A percentile compares a stretch with the other conserved stretches of the same genome.
Evolutionary conservation across 2,113 vertebrate genomes (phyloP).

Genomic region (Heterotis niloticus): DNA sequence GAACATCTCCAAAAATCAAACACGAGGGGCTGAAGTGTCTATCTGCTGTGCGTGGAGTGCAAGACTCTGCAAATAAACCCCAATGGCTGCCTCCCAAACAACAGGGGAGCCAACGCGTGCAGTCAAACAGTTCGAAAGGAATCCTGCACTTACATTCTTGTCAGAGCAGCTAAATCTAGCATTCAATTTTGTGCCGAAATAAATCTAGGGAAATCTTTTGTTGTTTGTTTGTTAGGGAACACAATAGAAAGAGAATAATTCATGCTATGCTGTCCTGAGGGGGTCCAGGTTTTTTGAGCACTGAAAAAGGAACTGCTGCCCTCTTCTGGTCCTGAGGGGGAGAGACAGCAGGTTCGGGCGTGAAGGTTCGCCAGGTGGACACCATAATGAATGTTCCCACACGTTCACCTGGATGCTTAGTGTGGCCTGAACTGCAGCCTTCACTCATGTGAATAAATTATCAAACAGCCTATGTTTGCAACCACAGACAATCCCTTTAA

Average conservation of each 20-base stretch:
- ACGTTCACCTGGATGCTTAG: too few relatives aligned
- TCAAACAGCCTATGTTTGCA: too few relatives aligned
- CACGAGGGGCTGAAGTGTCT: too few relatives aligned
- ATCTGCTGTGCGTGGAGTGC: too few relatives aligned
- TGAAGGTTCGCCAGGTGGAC: not conserved
- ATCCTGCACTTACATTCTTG: not conserved
- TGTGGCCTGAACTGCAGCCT: too few relatives aligned
- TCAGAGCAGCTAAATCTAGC: too few relatives aligned
- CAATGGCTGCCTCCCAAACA: not conserved
- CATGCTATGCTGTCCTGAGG: slow-evolving; percentile 21
- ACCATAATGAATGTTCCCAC: too few relatives aligned
- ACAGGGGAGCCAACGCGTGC: not conserved
- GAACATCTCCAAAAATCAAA: too few relatives aligned
- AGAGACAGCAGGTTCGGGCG: slow-evolving; percentile 23
- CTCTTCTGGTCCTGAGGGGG: slow-evolving; percentile 51
- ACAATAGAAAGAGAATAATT: slow-evolving; percentile 30
- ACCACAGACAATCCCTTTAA: too few relatives aligned
- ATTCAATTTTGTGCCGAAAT: not conserved
- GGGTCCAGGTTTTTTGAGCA: not conserved
- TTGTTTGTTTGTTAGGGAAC: not conserved
- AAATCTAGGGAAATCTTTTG: not conserved
- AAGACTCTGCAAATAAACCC: too few relatives aligned
- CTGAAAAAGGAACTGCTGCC: slow-evolving; percentile 51
- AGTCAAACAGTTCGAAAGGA: not conserved
- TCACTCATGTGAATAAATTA: too few relatives aligned